These are phyloP conservation scores for Cynopterus brachyotis DNA, from an alignment of 2,113 vertebrate species.

Conservation along the genomic window DNA sequence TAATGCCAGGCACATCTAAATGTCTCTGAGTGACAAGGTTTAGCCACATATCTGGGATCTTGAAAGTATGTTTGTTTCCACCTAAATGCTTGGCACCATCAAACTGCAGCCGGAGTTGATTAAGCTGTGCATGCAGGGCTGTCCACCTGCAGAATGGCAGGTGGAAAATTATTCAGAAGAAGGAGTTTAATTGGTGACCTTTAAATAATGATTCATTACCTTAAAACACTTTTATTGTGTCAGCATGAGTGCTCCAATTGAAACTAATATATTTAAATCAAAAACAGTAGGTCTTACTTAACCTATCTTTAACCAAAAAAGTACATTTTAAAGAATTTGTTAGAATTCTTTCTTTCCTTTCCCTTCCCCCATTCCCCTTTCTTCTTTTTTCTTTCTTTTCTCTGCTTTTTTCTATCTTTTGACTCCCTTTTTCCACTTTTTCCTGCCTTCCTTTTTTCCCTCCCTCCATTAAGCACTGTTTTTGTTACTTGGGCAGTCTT, in stretches of 20 bases:
- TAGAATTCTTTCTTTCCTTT: neutral
- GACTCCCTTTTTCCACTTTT: neutral
- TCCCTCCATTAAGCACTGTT: neutral
- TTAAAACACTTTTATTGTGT: conserved; percentile 76
- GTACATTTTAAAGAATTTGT: conserved; percentile 24
- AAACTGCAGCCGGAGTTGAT: neutral
- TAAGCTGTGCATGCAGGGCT: neutral
- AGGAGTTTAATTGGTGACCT: conserved; percentile 76
- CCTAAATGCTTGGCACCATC: neutral
- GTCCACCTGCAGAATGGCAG: conserved; percentile 68
- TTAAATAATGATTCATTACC: conserved; percentile 77
- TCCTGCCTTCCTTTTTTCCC: neutral
- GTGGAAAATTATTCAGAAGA: conserved; percentile 66
- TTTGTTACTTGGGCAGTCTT: neutral
- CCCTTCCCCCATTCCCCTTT: neutral
- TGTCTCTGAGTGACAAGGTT: conserved; percentile 20
- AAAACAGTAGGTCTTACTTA: conserved; percentile 72
- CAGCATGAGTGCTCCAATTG: conserved; percentile 62
- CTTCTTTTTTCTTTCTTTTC: neutral
- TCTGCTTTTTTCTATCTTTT: neutral
- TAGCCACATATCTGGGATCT: neutral
- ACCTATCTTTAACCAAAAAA: conserved; percentile 65
- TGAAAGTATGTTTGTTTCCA: conserved; percentile 42
- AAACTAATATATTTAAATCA: conserved; percentile 79
- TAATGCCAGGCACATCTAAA: conserved; percentile 1